These are phyloP conservation scores for Anolis apletophallus DNA, from an alignment of 2,797 vertebrate species.

Conservation along the genomic window DNA sequence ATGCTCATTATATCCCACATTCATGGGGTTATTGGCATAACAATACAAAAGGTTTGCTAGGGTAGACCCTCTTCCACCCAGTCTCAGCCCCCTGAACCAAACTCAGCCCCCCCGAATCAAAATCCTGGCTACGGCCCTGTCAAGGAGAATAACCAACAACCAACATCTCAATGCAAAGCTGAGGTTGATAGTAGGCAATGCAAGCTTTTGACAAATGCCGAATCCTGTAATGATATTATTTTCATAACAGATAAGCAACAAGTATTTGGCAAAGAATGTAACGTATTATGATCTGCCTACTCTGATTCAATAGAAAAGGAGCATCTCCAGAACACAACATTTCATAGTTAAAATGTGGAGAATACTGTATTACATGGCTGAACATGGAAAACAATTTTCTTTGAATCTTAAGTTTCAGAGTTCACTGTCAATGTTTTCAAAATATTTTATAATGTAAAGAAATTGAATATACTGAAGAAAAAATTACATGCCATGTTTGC, in stretches of 20 bases:
- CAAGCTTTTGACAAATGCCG: background rate
- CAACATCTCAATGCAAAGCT: slow-evolving; percentile 22
- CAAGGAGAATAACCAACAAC: background rate
- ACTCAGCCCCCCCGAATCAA: no score
- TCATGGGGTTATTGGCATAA: no score
- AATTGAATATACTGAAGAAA: background rate
- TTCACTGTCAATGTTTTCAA: no score
- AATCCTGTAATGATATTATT: background rate
- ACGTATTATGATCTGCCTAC: background rate
- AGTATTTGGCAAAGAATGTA: background rate
- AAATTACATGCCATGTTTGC: slow-evolving; percentile 22
- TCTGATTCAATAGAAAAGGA: background rate
- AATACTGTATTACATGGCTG: background rate
- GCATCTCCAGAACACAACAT: background rate
- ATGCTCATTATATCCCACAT: no score
- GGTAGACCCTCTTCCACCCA: no score
- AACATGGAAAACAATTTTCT: background rate
- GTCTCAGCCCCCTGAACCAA: no score
- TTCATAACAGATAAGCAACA: background rate
- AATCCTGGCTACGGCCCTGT: no score
- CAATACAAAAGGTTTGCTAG: no score
- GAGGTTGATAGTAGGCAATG: background rate
- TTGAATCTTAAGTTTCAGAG: background rate
- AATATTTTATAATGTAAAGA: slow-evolving; percentile 7
- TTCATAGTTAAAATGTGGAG: background rate